Conservation (phyloP, 2,888 invertebrate species). For the Andrena bucephala region DNA sequence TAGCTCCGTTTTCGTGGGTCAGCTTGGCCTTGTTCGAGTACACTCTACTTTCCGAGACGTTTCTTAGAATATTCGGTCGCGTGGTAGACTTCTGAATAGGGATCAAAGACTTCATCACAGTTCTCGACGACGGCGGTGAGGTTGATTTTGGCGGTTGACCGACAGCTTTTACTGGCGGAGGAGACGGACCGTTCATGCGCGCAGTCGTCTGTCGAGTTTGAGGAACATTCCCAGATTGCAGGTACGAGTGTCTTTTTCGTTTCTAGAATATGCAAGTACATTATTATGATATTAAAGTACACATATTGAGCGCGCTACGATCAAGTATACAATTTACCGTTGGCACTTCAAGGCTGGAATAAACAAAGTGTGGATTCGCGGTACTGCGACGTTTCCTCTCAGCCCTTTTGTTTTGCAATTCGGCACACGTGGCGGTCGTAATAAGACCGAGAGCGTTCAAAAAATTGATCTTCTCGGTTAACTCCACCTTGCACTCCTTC, state of each 20-base stretch:
- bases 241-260: constrained; percentile 85
- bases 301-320: too few relatives aligned
- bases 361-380: constrained; percentile 87
- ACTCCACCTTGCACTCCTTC: constrained; percentile 60
- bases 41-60: constrained; percentile 74
- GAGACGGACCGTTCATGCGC: constrained; percentile 80
- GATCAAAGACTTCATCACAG: constrained; percentile 74
- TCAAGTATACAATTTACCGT: constrained; percentile 67
- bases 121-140: constrained; percentile 69
- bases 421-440: constrained; percentile 85
- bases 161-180: constrained; percentile 74
- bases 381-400: constrained; percentile 87
- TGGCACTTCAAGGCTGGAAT: constrained; percentile 83
- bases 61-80: constrained; percentile 78
- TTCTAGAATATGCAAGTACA: constrained; percentile 81
- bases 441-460: constrained; percentile 85
- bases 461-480: constrained; percentile 83
- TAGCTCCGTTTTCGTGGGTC: constrained; percentile 65
- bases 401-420: constrained; percentile 86
- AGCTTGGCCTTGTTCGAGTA: constrained; percentile 69
- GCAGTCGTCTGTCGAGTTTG: constrained; percentile 85
- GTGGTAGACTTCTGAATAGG: constrained; percentile 77
- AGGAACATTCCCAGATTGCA: constrained; percentile 86
- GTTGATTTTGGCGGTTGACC: constrained; percentile 69
- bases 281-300: background rate